Percentiles rank a stretch among this genome's conserved stretches.
phyloP scores from a whole-genome alignment of 2,113 vertebrate species.

The Sinosuthora webbiana region DNA sequence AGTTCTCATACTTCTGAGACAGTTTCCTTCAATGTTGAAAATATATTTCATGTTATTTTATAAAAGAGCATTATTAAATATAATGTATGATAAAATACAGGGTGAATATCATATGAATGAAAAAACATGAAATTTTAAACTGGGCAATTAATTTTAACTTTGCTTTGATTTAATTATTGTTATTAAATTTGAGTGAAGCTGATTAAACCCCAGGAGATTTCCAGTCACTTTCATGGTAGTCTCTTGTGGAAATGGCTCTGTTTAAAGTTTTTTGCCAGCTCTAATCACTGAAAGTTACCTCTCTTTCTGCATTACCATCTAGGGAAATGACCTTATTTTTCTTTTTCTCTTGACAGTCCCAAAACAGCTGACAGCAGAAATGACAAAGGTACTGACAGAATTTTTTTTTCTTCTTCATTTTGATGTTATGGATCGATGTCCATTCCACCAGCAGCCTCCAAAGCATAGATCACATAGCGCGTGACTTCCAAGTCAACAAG shows the following conservation, averaged over 20 bases:
- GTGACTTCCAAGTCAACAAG: conserved; percentile 48
- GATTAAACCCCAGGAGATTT: not conserved
- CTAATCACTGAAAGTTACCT: not conserved
- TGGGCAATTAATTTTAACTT: not conserved
- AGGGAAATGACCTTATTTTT: conserved; percentile 33
- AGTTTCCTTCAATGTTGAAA: not conserved
- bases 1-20: not conserved
- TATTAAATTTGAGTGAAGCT: not conserved
- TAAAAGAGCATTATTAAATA: not conserved
- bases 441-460: conserved; percentile 19
- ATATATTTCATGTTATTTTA: not conserved
- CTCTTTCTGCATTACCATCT: not conserved
- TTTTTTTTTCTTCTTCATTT: conserved; percentile 22
- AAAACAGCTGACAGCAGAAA: conserved; percentile 25
- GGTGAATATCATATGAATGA: not conserved
- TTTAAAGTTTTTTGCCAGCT: conserved; percentile 10
- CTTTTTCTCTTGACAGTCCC: not conserved
- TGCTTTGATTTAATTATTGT: not conserved
- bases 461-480: not conserved
- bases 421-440: conserved; percentile 29
- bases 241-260: not conserved
- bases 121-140: not conserved
- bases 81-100: not conserved
- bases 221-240: not conserved
- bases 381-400: conserved; percentile 32